Conservation (phyloP, 2,888 invertebrate species). For the Philhelius pedissequus region DNA sequence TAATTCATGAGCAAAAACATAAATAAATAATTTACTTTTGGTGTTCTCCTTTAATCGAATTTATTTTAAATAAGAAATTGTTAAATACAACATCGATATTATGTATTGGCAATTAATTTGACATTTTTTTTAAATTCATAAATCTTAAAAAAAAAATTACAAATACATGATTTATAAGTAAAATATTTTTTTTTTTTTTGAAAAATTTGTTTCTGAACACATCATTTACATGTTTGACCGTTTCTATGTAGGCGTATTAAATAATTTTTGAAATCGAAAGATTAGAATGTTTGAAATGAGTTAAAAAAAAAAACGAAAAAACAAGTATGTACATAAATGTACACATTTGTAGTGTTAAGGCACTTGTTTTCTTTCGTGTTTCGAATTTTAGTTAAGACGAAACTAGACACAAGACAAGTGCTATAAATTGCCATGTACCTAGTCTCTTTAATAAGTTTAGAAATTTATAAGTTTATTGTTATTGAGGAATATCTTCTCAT, state of each 20-base stretch:
- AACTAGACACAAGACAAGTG: too few relatives aligned
- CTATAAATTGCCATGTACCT: too few relatives aligned
- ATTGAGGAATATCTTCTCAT: neutral
- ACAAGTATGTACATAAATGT: too few relatives aligned
- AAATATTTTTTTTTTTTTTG: neutral
- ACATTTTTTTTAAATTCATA: slow-evolving; percentile 11
- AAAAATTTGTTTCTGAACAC: slow-evolving; percentile 45
- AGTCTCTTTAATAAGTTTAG: too few relatives aligned
- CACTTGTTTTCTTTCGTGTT: slow-evolving; percentile 12
- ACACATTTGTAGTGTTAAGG: slow-evolving; percentile 19
- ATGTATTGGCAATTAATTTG: slow-evolving; percentile 56
- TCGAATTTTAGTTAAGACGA: too few relatives aligned
- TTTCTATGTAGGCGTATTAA: neutral
- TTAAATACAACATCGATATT: slow-evolving; percentile 29
- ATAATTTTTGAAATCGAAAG: neutral
- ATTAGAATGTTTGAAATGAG: neutral
- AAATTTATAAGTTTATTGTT: too few relatives aligned
- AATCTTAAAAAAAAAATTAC: slow-evolving; percentile 9
- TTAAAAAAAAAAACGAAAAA: slow-evolving; percentile 9
- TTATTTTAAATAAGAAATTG: slow-evolving; percentile 24
- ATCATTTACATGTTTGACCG: slow-evolving; percentile 49
- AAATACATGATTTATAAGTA: neutral
- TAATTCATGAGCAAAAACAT: slow-evolving; percentile 3
- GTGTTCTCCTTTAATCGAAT: slow-evolving; percentile 13
- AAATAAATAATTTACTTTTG: slow-evolving; percentile 47